Percentiles rank a stretch among this genome's conserved stretches.
Evolutionary conservation across 2,113 vertebrate species (phyloP).

Genomic region (Atractosteus spatula): DNA sequence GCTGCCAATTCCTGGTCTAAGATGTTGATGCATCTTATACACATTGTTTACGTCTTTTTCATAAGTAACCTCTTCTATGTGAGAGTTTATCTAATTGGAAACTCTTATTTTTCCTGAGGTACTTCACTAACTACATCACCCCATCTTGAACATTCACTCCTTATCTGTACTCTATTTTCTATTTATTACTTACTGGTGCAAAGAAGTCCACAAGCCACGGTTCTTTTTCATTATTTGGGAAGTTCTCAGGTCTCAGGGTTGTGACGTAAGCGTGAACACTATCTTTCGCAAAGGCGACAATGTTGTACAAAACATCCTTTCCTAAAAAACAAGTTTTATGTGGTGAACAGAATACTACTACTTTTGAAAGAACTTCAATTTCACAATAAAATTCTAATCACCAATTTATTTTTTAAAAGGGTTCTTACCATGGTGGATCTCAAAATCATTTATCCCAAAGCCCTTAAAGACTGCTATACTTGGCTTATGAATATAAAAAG

Average conservation of each 20-base stretch:
- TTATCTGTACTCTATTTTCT: too few species aligned
- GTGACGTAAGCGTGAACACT: slow-evolving; percentile 89
- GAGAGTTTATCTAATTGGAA: too few species aligned
- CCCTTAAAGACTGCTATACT: slow-evolving; percentile 92
- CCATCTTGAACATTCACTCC: too few species aligned
- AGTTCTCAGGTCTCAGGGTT: slow-evolving; percentile 89
- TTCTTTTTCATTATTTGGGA: slow-evolving; percentile 86
- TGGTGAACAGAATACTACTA: too few species aligned
- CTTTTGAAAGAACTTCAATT: background rate
- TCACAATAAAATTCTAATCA: background rate
- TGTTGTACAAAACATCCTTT: slow-evolving; percentile 87
- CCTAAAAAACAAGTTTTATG: slow-evolving; percentile 58
- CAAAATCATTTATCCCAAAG: slow-evolving; percentile 85
- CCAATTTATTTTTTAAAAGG: background rate
- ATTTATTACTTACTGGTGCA: slow-evolving; percentile 76
- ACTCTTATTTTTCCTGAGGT: too few species aligned
- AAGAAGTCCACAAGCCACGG: slow-evolving; percentile 98
- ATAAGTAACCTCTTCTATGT: too few species aligned
- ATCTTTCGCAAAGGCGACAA: slow-evolving; percentile 92
- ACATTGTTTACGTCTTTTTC: too few species aligned
- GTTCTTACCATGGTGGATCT: slow-evolving; percentile 90
- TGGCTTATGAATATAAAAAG: slow-evolving; percentile 85
- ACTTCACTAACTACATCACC: too few species aligned
- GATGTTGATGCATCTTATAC: too few species aligned
- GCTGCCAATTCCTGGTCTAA: too few species aligned